Conservation (phyloP, 1,140 invertebrate species). For the Pseudobourletiella spinata region DNA sequence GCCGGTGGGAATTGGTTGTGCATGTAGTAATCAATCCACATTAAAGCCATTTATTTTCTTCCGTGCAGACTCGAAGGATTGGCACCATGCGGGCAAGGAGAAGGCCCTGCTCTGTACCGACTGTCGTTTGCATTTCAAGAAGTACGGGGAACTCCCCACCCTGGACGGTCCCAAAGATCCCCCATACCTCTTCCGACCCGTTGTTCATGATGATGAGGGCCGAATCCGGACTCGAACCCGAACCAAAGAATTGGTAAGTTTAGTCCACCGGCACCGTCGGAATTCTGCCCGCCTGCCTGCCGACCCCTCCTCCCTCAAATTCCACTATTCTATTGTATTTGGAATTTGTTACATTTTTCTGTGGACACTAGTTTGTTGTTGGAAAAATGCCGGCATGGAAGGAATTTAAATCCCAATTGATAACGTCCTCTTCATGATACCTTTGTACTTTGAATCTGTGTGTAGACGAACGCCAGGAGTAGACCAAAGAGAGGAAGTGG, state of each 20-base stretch:
- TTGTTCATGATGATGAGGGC: conserved; percentile 57
- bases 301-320: conserved; percentile 7
- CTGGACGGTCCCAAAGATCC: conserved; percentile 44
- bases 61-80: conserved; percentile 54
- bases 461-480: conserved; percentile 38
- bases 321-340: no score
- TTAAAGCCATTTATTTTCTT: conserved; percentile 5
- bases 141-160: conserved; percentile 66
- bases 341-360: no score
- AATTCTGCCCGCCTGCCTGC: not conserved
- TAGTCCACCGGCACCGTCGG: no score
- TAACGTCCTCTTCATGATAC: no score
- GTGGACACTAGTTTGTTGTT: no score
- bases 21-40: no score
- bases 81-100: conserved; percentile 70
- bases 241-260: conserved; percentile 56
- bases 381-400: no score
- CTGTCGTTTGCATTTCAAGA: conserved; percentile 71
- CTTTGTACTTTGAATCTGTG: no score
- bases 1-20: no score
- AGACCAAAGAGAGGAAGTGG: conserved; percentile 55
- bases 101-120: conserved; percentile 66
- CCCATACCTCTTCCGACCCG: conserved; percentile 62
- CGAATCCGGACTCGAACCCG: conserved; percentile 81
- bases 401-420: no score